Base-by-base conservation (phyloP, 1,140 invertebrate genomes). In the Nautilus pompilius region DNA sequence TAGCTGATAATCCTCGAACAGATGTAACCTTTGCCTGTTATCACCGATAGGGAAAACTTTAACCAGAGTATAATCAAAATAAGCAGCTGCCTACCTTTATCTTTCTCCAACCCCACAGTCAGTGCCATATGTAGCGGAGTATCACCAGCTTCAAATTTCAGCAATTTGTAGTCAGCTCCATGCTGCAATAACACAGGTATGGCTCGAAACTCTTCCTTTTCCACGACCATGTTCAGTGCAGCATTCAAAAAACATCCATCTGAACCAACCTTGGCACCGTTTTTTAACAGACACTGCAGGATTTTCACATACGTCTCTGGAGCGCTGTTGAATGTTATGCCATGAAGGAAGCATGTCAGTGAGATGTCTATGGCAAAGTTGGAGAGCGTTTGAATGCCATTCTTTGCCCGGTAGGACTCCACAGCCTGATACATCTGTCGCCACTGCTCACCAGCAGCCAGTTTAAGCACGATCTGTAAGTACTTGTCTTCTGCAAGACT, bases 41-140 rank as follows among this genome's bases (percentile, higher is more conserved):
- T 6, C 5, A 59, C 5, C 5, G 30, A 15, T 45, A 13, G 28
- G 22, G 10, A 17, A 22, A 6, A 41, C 32, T 26, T 46, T 20
- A 15, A 29, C 13, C 5, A 24, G 17, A 17, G 15, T n/a, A 46
- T 22, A 36, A 59, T 17, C 45, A n/a, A 17, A 13, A 5, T 26
- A 17, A 62, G n/a, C 36, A 10, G 8, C 36, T 8, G n/a, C 63
- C 48, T 57, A 76, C 73, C 71, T 72, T 69, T 74, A 17, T 76
- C 69, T 60, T 69, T 71, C 45, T 69, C 66, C 36, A 76, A 32
- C 3, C 67, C 71, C 13, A 76, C 67, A 3, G 48, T 53, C 17
- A 73, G 15, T 10, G 76, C 74, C 63, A 74, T 74, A 69, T 76
- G 74, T 5, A 75, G 65, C 0, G 76, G 74, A 51, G 76, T 76